These are phyloP conservation scores for Luscinia luscinia DNA, from an alignment of 2,797 vertebrate species.

Conservation along the genomic window DNA sequence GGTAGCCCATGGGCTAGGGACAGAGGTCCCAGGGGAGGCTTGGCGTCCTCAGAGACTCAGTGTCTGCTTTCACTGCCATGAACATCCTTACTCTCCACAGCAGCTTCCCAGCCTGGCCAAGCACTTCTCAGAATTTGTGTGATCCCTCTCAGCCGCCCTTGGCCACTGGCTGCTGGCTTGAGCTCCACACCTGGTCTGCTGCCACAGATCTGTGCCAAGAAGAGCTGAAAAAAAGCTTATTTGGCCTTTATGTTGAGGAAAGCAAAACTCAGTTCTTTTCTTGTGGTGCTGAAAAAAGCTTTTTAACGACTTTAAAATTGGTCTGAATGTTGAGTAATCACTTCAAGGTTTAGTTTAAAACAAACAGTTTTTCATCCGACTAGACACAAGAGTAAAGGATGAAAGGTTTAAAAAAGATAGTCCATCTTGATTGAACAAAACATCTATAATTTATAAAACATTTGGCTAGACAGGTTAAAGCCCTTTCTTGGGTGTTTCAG, in stretches of 20 bases:
- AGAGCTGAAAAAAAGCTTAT: neutral
- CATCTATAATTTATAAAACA: neutral
- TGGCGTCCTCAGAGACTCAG: neutral
- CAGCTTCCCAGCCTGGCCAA: neutral
- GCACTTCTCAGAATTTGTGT: neutral
- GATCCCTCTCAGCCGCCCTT: neutral
- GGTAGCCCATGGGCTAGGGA: neutral
- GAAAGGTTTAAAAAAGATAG: neutral
- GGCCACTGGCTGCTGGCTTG: neutral
- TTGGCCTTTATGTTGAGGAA: neutral
- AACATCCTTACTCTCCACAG: neutral
- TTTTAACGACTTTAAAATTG: constrained; percentile 2
- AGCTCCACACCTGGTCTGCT: neutral
- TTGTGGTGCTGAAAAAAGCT: neutral
- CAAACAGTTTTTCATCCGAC: constrained; percentile 4
- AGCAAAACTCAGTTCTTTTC: neutral
- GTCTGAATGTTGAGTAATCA: neutral
- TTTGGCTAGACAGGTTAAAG: neutral
- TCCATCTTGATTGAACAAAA: neutral
- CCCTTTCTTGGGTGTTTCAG: neutral
- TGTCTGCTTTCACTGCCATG: neutral
- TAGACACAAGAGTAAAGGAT: neutral
- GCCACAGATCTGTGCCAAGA: neutral
- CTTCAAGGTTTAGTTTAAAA: constrained; percentile 13
- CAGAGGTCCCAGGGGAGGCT: neutral